phyloP scores from a whole-genome alignment of 2,888 invertebrate genomes.

The Tenthredo livida region DNA sequence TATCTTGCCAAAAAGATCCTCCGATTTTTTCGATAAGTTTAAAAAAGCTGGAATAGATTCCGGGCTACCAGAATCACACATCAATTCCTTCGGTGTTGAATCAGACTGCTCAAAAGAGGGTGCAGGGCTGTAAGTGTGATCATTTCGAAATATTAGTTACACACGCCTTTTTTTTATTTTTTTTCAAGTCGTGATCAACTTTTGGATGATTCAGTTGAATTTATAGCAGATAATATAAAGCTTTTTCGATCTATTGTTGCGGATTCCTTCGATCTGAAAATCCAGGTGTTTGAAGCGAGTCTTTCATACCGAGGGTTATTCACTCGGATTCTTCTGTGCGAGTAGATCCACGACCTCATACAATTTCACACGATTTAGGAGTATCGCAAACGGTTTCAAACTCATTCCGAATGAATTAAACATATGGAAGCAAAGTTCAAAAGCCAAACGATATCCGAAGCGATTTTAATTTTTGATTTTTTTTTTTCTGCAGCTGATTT shows the following conservation, averaged over 20 bases:
- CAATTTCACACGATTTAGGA: neutral
- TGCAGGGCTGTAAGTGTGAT: neutral
- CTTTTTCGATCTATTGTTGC: neutral
- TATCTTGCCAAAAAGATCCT: neutral
- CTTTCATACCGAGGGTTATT: neutral
- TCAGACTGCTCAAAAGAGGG: neutral
- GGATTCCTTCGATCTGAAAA: neutral
- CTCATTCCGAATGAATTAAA: neutral
- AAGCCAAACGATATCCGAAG: neutral
- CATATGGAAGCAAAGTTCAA: neutral
- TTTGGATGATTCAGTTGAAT: neutral
- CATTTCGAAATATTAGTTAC: neutral
- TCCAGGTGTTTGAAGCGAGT: neutral
- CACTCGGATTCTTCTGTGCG: neutral
- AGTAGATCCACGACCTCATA: neutral
- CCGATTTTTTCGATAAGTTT: neutral
- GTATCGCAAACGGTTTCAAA: neutral
- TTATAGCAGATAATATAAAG: neutral
- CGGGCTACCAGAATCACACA: neutral
- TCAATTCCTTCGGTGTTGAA: neutral
- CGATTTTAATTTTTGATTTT: neutral
- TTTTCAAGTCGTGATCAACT: neutral
- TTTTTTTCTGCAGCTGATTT: neutral
- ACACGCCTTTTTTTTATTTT: neutral
- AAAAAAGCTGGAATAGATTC: neutral